These are phyloP conservation scores for Cataglyphis albicans DNA, from an alignment of 2,888 invertebrate genomes.

Conservation along the genomic window DNA sequence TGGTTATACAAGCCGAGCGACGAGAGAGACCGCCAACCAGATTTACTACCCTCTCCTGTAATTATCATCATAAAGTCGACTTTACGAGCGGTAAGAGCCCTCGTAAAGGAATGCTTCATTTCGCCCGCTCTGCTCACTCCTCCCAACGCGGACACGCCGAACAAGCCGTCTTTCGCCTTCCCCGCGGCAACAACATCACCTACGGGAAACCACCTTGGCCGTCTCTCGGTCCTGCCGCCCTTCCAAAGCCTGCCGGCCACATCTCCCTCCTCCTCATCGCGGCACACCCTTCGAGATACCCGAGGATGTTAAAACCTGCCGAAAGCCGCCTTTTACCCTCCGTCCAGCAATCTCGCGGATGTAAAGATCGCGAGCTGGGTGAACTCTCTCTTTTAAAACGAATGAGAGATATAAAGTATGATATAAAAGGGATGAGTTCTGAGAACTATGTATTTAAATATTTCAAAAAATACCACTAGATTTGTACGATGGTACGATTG, in stretches of 20 bases:
- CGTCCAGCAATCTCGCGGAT: conserved; percentile 44
- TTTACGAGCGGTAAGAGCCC: conserved; percentile 86
- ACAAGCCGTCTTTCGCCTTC: conserved; percentile 55
- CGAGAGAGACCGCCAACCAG: conserved; percentile 80
- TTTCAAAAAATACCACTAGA: neutral
- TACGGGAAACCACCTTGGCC: conserved; percentile 76
- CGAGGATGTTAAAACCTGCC: conserved; percentile 71
- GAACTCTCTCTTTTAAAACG: neutral
- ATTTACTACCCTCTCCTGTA: conserved; percentile 85
- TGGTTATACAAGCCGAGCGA: conserved; percentile 65
- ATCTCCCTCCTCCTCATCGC: conserved; percentile 25
- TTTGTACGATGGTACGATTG: neutral
- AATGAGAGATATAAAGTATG: neutral
- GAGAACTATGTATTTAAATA: neutral
- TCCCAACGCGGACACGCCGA: conserved; percentile 1
- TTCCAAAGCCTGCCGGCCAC: conserved; percentile 27
- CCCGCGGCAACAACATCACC: conserved; percentile 69
- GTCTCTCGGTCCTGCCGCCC: conserved; percentile 64
- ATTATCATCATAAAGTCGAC: conserved; percentile 86
- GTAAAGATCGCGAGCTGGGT: conserved; percentile 47
- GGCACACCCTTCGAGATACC: conserved; percentile 63
- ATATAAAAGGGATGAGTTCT: conserved; percentile 18
- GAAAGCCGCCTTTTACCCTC: conserved; percentile 65
- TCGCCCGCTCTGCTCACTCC: conserved; percentile 71
- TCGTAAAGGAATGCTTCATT: conserved; percentile 86